Evolutionary conservation across 2,888 invertebrate genomes (phyloP).

Genomic region (Calameuta idolon): DNA sequence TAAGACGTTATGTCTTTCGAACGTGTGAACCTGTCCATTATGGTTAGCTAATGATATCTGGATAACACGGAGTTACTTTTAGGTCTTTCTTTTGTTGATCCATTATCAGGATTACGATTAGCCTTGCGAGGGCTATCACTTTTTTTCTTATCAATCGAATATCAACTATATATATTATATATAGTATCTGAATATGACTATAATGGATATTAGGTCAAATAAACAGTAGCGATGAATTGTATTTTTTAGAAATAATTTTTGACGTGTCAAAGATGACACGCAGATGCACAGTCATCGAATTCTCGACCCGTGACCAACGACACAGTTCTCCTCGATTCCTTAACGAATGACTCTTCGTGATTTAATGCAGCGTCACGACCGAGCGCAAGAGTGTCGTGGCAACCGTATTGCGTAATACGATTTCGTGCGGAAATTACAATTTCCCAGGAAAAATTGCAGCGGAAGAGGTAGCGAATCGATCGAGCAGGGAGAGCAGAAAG

Average conservation of each 20-base stretch:
- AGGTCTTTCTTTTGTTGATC: neutral
- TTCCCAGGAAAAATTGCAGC: slow-evolving; percentile 3
- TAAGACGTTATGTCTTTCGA: slow-evolving; percentile 26
- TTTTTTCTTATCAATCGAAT: neutral
- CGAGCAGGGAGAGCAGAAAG: slow-evolving; percentile 1
- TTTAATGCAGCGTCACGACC: neutral
- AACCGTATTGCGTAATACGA: neutral
- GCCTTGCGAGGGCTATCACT: neutral
- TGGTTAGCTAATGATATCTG: neutral
- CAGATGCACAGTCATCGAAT: neutral
- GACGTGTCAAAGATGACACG: neutral
- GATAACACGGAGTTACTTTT: neutral
- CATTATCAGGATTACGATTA: neutral
- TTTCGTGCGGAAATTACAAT: slow-evolving; percentile 7
- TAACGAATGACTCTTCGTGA: neutral
- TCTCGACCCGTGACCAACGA: slow-evolving; percentile 5
- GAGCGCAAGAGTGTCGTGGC: neutral
- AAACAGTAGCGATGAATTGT: neutral
- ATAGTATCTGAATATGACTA: neutral
- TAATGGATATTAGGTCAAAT: neutral
- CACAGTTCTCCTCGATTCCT: slow-evolving; percentile 1
- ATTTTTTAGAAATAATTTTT: neutral
- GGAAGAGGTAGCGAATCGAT: neutral
- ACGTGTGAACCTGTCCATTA: neutral
- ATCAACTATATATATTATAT: neutral